A percentile compares a stretch with the other conserved stretches of the same genome.
phyloP scores from a whole-genome alignment of 1,140 invertebrate species.

The Drosophila prosaltans region DNA sequence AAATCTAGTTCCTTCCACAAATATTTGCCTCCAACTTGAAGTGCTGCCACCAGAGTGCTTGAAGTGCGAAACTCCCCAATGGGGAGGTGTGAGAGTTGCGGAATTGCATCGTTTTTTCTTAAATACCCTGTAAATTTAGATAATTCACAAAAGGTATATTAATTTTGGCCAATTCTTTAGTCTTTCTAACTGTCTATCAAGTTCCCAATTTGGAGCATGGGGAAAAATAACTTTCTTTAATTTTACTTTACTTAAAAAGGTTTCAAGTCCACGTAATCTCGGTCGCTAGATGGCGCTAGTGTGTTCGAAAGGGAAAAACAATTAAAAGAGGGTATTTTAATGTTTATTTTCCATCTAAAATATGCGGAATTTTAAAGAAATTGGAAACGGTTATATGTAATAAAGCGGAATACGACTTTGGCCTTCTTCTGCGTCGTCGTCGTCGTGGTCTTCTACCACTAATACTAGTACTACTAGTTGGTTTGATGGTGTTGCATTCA shows the following conservation, averaged over 20 bases:
- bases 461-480: neutral
- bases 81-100: neutral
- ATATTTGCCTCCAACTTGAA: conserved; percentile 55
- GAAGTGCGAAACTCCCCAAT: conserved; percentile 60
- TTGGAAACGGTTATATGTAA: conserved; percentile 61
- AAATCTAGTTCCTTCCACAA: conserved; percentile 36
- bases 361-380: conserved; percentile 44
- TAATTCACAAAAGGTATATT: neutral
- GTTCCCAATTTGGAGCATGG: too few species aligned
- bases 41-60: conserved; percentile 45
- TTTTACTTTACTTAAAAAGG: too few species aligned
- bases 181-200: too few species aligned
- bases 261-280: too few species aligned
- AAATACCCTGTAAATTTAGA: neutral
- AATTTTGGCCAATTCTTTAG: neutral
- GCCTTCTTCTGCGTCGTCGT: conserved; percentile 1
- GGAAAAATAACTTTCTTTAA: too few species aligned
- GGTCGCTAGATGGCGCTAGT: neutral
- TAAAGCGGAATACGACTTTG: conserved; percentile 29
- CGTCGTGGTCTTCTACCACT: neutral
- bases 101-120: neutral
- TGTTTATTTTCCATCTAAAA: neutral
- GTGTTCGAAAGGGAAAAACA: neutral
- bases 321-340: conserved; percentile 17
- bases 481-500: conserved; percentile 37